phyloP scores from a whole-genome alignment of 2,888 invertebrate genomes.

The Agapostemon virescens region DNA sequence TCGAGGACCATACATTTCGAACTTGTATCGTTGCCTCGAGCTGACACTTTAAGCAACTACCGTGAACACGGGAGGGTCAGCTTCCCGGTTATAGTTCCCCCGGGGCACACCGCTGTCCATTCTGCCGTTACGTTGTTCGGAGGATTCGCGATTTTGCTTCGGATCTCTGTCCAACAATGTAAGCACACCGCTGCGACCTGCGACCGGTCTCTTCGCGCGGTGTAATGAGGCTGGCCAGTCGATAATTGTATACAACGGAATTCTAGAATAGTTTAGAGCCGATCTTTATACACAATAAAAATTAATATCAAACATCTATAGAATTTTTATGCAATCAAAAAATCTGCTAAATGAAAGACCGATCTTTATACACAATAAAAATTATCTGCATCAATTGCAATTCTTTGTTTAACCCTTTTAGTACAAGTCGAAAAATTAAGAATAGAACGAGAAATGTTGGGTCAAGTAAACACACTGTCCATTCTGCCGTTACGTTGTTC shows the following conservation, averaged over 20 bases:
- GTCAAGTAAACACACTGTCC: slow-evolving; percentile 25
- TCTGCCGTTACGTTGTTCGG: slow-evolving; percentile 15
- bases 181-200: not conserved
- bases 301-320: too few species aligned
- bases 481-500: slow-evolving; percentile 25
- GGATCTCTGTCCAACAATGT: slow-evolving; percentile 4
- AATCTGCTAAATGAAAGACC: too few species aligned
- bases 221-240: slow-evolving; percentile 10
- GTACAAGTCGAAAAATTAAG: too few species aligned
- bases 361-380: too few species aligned
- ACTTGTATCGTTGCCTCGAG: slow-evolving; percentile 50
- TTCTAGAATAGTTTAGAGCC: not conserved
- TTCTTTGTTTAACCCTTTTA: too few species aligned
- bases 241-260: slow-evolving; percentile 5
- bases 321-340: too few species aligned
- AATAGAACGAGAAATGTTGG: too few species aligned
- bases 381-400: too few species aligned
- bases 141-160: slow-evolving; percentile 33
- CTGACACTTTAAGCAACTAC: slow-evolving; percentile 56
- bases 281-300: not conserved
- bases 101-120: slow-evolving; percentile 28
- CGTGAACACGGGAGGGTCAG: slow-evolving; percentile 44
- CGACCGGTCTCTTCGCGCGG: not conserved
- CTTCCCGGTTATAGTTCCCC: slow-evolving; percentile 43
- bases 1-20: slow-evolving; percentile 49